Evolutionary conservation across 1,140 invertebrate species (phyloP).

Genomic region (Cydia amplana): DNA sequence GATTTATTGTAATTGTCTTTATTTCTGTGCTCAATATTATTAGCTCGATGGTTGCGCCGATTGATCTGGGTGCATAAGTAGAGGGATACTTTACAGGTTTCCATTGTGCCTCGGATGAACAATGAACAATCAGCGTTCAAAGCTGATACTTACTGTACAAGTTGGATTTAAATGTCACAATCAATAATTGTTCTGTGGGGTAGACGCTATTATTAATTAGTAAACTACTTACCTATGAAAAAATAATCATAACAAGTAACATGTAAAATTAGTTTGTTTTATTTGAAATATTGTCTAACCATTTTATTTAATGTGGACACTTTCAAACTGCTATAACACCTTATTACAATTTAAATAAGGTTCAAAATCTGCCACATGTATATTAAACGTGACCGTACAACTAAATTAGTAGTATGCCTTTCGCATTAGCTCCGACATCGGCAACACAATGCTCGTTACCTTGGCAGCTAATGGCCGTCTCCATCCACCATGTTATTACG

Average conservation of each 20-base stretch:
- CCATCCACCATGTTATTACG: conserved; percentile 51
- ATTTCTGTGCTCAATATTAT: neutral
- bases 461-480: conserved; percentile 45
- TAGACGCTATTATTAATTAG: neutral
- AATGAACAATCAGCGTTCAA: neutral
- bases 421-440: conserved; percentile 29
- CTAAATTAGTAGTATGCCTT: conserved; percentile 37
- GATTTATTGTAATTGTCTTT: neutral
- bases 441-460: conserved; percentile 38
- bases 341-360: neutral
- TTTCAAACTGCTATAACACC: neutral
- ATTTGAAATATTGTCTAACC: too few relatives aligned
- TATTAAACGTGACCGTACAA: conserved; percentile 23
- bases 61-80: conserved; percentile 15
- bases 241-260: too few relatives aligned
- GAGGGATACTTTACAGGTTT: neutral
- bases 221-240: too few relatives aligned
- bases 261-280: too few relatives aligned
- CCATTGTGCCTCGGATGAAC: neutral
- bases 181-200: neutral
- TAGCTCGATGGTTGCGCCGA: neutral
- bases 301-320: too few relatives aligned
- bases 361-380: neutral
- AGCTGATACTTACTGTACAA: neutral
- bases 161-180: neutral